Base-by-base conservation (phyloP, 2,888 invertebrate species). In the Ametastegia equiseti region DNA sequence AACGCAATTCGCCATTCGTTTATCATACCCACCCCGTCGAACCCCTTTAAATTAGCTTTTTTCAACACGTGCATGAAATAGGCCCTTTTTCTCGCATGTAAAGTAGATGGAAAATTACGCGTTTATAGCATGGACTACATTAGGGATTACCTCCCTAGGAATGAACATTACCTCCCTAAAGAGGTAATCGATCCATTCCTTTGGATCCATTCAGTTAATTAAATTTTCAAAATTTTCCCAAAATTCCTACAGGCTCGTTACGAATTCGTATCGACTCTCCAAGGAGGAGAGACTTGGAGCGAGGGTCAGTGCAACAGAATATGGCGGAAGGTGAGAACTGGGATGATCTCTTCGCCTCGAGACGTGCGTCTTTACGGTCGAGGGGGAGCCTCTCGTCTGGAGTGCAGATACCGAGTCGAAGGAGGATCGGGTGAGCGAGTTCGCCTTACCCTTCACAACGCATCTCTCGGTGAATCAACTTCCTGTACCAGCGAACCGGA, bases 281-380 rank as follows among this genome's bases (percentile, higher is more conserved):
- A 96, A 83, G 96, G 95, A 42, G 97, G 97, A 15, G 94, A 94
- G 82, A 92, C 93, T 9, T 94, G 95, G 94, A 89, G 88, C 9
- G 89, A 91, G 0, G 92, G 92, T 23, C 90, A 93, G 0, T 95
- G 95, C 88, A 93, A 94, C 73, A 91, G 95, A 65, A 90, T 95
- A n/a, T 95, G 95, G 91, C 93, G 94, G 45, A 95, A 95, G 85
- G 92, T 93, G 19, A 94, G 94, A 83, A 92, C 93, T 36, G 95
- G 95, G 19, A 94, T 95, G 83, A 92, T 96, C 39, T 93, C 93
- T 79, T 94, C 95, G 1, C 95, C 95, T 0, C 91, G 94, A 19
- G 97, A 97, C 90, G 95, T 97, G 2, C 95, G 97, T 89, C 94
- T 97, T 87, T 97, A 95, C 89, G 97, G 97, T 0, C 94, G 97